Percentiles rank a stretch among this genome's conserved stretches.
phyloP scores from a whole-genome alignment of 2,888 invertebrate genomes.

The Melipona beecheii region DNA sequence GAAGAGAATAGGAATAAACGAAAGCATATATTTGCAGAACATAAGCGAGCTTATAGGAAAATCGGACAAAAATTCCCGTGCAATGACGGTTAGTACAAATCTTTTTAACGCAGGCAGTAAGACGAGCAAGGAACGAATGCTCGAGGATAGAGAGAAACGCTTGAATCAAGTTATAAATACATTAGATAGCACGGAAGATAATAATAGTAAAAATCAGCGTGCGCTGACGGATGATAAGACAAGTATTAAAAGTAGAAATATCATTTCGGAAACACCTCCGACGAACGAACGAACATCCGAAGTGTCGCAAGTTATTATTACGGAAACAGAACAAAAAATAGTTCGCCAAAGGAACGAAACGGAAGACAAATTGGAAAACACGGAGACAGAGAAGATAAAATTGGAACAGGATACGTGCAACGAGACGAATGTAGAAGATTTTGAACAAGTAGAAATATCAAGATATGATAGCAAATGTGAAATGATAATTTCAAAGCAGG shows the following conservation, averaged over 20 bases:
- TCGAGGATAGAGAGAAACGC: conserved; percentile 26
- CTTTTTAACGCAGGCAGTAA: conserved; percentile 20
- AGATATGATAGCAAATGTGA: conserved; percentile 69
- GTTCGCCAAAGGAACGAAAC: not conserved
- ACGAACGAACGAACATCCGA: conserved; percentile 8
- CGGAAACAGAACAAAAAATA: not conserved
- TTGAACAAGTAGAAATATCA: conserved; percentile 63
- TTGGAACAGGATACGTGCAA: conserved; percentile 42
- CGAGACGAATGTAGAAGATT: conserved; percentile 50
- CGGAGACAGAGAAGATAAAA: not conserved
- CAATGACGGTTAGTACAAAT: conserved; percentile 33
- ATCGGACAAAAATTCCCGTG: conserved; percentile 11
- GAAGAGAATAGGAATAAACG: conserved; percentile 13
- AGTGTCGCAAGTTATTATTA: conserved; percentile 21
- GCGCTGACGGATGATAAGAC: conserved; percentile 1
- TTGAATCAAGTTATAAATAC: conserved; percentile 11
- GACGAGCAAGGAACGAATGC: conserved; percentile 21
- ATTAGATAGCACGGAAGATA: not conserved
- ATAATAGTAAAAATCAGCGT: conserved; percentile 25
- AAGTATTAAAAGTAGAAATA: conserved; percentile 37
- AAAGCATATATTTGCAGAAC: conserved; percentile 26
- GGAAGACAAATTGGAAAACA: not conserved
- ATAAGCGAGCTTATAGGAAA: conserved; percentile 35
- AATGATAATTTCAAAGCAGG: conserved; percentile 59
- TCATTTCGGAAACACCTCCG: not conserved